These are phyloP conservation scores for pig (Sus scrofa) DNA, from an alignment of 2,113 vertebrate genomes.

Conservation along the genomic window DNA sequence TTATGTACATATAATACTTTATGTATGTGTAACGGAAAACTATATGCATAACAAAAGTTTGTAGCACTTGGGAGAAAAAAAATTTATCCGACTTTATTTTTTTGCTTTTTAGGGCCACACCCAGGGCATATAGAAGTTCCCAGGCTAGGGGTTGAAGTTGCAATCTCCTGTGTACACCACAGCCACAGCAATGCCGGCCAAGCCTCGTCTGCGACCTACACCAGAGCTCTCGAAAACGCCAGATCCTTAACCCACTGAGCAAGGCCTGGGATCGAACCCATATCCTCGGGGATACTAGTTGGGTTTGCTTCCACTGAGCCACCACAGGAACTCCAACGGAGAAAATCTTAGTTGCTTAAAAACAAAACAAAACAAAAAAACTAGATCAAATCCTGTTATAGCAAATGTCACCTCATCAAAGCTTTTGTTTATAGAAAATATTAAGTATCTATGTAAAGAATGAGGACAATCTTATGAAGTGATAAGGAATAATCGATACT, in stretches of 20 bases:
- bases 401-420: conserved; percentile 20
- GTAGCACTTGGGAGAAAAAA: conserved; percentile 19
- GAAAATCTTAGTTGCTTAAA: not conserved
- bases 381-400: not conserved
- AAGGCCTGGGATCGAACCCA: too few species aligned
- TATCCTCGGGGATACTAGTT: too few species aligned
- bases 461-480: not conserved
- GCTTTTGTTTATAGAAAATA: not conserved
- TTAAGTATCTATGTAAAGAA: conserved; percentile 13
- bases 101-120: too few species aligned
- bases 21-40: not conserved
- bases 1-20: not conserved
- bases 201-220: too few species aligned
- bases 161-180: too few species aligned
- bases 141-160: too few species aligned
- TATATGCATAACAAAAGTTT: not conserved
- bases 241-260: too few species aligned
- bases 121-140: too few species aligned
- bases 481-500: not conserved
- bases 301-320: too few species aligned
- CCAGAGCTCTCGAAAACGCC: too few species aligned
- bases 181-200: too few species aligned
- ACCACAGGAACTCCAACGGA: not conserved
- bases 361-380: not conserved
- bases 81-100: not conserved